Conservation (phyloP, 1,140 invertebrate genomes). For the Drosophila parvula region DNA sequence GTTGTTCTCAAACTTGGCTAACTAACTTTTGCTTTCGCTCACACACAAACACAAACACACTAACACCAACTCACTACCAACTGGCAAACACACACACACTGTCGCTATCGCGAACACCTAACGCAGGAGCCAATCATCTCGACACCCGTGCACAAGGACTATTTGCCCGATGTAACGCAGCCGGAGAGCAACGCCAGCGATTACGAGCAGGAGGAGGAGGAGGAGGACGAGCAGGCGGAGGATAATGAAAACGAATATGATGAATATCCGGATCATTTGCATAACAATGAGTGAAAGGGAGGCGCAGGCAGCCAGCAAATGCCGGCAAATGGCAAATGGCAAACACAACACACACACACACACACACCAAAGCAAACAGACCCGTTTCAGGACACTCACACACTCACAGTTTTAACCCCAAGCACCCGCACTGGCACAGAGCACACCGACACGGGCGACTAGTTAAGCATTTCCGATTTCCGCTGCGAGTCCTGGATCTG, state of each 20-base stretch:
- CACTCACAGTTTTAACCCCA: slow-evolving; percentile 8
- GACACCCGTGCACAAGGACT: slow-evolving; percentile 83
- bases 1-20: slow-evolving; percentile 62
- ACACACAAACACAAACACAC: slow-evolving; percentile 53
- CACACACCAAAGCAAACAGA: slow-evolving; percentile 57
- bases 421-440: slow-evolving; percentile 20
- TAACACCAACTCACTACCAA: slow-evolving; percentile 33
- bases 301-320: slow-evolving; percentile 48
- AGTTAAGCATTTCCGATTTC: slow-evolving; percentile 82
- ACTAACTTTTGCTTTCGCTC: slow-evolving; percentile 81
- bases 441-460: slow-evolving; percentile 43
- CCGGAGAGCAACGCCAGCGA: slow-evolving; percentile 83
- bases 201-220: slow-evolving; percentile 83
- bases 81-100: slow-evolving; percentile 50
- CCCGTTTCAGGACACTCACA: slow-evolving; percentile 51
- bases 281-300: slow-evolving; percentile 81
- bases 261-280: slow-evolving; percentile 84
- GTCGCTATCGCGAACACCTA: slow-evolving; percentile 25
- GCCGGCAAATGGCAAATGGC: slow-evolving; percentile 30
- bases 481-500: slow-evolving; percentile 58
- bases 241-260: slow-evolving; percentile 84
- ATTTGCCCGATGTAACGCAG: slow-evolving; percentile 83
- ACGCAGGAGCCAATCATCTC: slow-evolving; percentile 83
- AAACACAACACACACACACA: slow-evolving; percentile 29
- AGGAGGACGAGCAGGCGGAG: slow-evolving; percentile 80